Conservation (phyloP, 1,140 invertebrate species). For the Zaprionus ornatus region DNA sequence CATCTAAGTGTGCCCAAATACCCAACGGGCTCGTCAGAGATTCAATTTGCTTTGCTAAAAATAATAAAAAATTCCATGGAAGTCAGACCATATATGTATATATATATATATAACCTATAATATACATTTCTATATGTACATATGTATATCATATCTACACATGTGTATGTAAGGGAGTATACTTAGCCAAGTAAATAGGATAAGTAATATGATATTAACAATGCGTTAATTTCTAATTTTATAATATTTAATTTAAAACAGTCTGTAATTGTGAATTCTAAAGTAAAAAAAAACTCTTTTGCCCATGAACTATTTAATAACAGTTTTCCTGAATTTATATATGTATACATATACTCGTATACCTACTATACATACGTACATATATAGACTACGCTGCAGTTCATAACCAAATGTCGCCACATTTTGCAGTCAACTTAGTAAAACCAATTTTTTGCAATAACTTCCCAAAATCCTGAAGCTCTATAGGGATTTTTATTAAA, state of each 20-base stretch:
- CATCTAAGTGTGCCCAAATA: neutral
- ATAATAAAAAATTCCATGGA: slow-evolving; percentile 9
- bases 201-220: neutral
- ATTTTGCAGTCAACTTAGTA: slow-evolving; percentile 12
- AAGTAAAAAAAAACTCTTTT: neutral
- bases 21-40: neutral
- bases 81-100: neutral
- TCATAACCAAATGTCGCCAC: slow-evolving; percentile 20
- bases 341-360: neutral
- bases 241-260: neutral
- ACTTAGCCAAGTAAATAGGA: neutral
- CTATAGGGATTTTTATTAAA: slow-evolving; percentile 37
- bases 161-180: neutral
- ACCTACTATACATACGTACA: neutral
- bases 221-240: neutral
- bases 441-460: slow-evolving; percentile 1
- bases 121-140: neutral
- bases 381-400: neutral
- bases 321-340: neutral
- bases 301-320: neutral
- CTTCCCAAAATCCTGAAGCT: neutral
- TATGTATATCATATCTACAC: neutral
- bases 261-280: neutral
- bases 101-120: neutral
- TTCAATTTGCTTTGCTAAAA: slow-evolving; percentile 18